Percentiles rank a stretch among this genome's conserved stretches.
Evolutionary conservation across 2,888 invertebrate genomes (phyloP).

Genomic region (Pollenia griseotomentosa): DNA sequence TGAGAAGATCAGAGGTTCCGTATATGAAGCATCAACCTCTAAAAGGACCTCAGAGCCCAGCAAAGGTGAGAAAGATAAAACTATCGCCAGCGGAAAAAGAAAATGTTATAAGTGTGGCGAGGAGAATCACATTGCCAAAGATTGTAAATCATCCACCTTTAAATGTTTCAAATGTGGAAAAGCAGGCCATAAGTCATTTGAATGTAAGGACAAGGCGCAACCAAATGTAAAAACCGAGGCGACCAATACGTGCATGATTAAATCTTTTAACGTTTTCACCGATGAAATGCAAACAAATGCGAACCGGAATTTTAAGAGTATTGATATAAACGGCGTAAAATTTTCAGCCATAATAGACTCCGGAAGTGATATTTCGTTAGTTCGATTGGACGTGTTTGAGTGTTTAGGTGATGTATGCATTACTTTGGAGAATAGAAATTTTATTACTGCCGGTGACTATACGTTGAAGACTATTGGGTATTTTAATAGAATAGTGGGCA

Average conservation of each 20-base stretch:
- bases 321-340: neutral
- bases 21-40: too few species aligned
- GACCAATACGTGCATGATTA: neutral
- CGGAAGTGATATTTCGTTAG: constrained; percentile 8
- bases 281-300: neutral
- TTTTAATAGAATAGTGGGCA: too few species aligned
- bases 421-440: too few species aligned
- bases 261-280: neutral
- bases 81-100: too few species aligned
- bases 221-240: too few species aligned
- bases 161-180: constrained; percentile 18
- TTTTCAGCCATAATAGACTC: neutral
- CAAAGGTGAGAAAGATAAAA: too few species aligned
- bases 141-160: neutral
- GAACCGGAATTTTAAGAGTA: neutral
- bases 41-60: too few species aligned
- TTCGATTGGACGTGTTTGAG: neutral
- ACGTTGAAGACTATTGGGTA: too few species aligned
- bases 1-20: too few species aligned
- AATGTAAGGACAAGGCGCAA: neutral
- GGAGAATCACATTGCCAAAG: neutral
- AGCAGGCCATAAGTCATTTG: neutral
- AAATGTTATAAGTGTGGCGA: constrained; percentile 20
- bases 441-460: too few species aligned
- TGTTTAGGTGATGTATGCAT: too few species aligned